phyloP scores from a whole-genome alignment of 2,888 invertebrate genomes.

The Platerodrilus igneus region DNA sequence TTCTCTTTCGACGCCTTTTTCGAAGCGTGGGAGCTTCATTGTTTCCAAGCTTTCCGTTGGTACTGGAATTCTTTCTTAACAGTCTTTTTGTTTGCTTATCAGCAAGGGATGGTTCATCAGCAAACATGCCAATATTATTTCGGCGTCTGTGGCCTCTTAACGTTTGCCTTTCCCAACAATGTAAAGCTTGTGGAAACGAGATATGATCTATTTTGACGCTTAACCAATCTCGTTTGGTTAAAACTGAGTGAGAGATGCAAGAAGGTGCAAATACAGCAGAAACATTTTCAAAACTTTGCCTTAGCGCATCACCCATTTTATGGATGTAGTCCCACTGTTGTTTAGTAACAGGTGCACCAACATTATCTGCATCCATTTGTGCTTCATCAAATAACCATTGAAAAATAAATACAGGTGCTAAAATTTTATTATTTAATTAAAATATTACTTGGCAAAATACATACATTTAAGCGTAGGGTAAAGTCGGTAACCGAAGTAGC shows the following conservation, averaged over 20 bases:
- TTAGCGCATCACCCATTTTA: conserved; percentile 79
- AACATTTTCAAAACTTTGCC: conserved; percentile 77
- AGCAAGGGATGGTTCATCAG: conserved; percentile 32
- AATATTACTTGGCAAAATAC: conserved; percentile 25
- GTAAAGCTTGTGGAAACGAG: conserved; percentile 75
- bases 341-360: conserved; percentile 81
- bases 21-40: conserved; percentile 17
- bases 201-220: conserved; percentile 74
- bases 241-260: conserved; percentile 86
- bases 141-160: conserved; percentile 39
- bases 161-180: conserved; percentile 76
- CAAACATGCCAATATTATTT: conserved; percentile 31
- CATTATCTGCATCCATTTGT: conserved; percentile 88
- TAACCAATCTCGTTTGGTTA: conserved; percentile 84
- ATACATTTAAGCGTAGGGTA: conserved; percentile 79
- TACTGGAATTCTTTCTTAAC: conserved; percentile 22
- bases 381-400: conserved; percentile 95
- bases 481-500: conserved; percentile 86
- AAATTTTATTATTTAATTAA: conserved; percentile 18
- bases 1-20: conserved; percentile 21
- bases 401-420: conserved; percentile 87
- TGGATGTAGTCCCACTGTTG: conserved; percentile 94
- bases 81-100: conserved; percentile 27
- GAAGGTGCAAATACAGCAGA: conserved; percentile 90
- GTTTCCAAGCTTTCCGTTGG: conserved; percentile 31